Percentiles rank a stretch among this genome's conserved stretches.
Evolutionary conservation across 2,888 invertebrate species (phyloP).

Genomic region (Hirtodrosophila duncani): DNA sequence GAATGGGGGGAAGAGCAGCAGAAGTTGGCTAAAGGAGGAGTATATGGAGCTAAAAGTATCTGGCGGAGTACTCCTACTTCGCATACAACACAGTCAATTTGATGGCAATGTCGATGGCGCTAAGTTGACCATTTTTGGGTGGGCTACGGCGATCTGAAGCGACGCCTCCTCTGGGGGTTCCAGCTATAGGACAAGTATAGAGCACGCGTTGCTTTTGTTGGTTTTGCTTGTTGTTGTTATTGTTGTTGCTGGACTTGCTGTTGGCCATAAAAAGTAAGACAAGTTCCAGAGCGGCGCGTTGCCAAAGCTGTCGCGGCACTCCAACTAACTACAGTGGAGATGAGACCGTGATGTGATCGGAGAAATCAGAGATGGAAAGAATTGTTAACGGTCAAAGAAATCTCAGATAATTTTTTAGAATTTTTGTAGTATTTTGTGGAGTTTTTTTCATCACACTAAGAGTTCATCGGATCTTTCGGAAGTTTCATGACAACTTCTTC

Average conservation of each 20-base stretch:
- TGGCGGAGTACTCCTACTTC: constrained; percentile 20
- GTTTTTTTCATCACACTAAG: too few species aligned
- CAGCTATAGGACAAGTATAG: constrained; percentile 4
- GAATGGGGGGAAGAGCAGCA: constrained; percentile 7
- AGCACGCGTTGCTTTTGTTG: constrained; percentile 50
- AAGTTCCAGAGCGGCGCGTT: constrained; percentile 66
- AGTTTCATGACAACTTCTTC: too few species aligned
- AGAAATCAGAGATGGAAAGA: too few species aligned
- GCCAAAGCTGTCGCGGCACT: constrained; percentile 43
- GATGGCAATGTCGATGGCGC: constrained; percentile 67
- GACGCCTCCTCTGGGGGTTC: constrained; percentile 35
- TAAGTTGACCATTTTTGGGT: constrained; percentile 69
- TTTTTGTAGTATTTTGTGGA: too few species aligned
- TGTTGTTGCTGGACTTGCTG: constrained; percentile 24
- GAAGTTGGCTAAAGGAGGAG: constrained; percentile 6
- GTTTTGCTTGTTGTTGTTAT: constrained; percentile 11
- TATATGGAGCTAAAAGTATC: constrained; percentile 31
- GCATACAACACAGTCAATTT: constrained; percentile 39
- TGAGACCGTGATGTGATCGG: too few species aligned
- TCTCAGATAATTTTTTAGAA: too few species aligned
- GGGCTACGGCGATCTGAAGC: constrained; percentile 37
- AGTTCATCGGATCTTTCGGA: too few species aligned
- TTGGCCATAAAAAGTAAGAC: constrained; percentile 66
- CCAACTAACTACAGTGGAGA: too few species aligned
- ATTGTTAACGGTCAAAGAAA: too few species aligned